Base-by-base conservation (phyloP, 2,797 vertebrate species). In the Aphelocoma californica region DNA sequence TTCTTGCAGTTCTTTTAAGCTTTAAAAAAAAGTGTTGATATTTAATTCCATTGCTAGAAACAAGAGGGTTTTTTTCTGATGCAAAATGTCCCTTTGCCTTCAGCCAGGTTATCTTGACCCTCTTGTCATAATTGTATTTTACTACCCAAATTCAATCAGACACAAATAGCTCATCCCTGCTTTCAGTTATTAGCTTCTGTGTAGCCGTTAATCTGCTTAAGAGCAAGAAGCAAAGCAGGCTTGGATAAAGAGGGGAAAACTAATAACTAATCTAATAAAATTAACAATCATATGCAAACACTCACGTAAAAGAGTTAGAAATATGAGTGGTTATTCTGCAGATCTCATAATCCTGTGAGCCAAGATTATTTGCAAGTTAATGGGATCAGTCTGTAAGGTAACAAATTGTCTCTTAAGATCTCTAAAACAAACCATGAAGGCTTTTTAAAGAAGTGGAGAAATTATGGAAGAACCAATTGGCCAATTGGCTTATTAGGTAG, bases 221-320 rank as follows among this genome's bases (percentile, higher is more conserved):
- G 26, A 82, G 47, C 67, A 78, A 77, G 60, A 88, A 32, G 77
- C 48, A 88, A 87, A 92, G 66, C 51, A 88, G 77, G 56, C 70
- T 92, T 78, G 48, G 64, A 61, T 85, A 64, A 91, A 75, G 60
- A 78, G 42, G 36, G 36, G 84, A 67, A 82, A 91, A 83, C 65
- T 87, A 96, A 64, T 83, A 94, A 67, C 29, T 80, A 67, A 92
- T 69, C 42, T 81, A 84, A 92, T 81, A 85, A 86, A 93, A 74
- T 29, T 72, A 92, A 81, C 56, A 73, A 69, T 79, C 24, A 57
- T 36, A 36, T 81, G 69, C 74, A 91, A 61, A 74, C 42, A 50
- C 25, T 72, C 23, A 56, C 0, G 0, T 84, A 64, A 66, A 77
- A 87, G 56, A 69, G 28, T 72, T 92, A 85, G 74, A 82, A 53